Evolutionary conservation across 2,113 vertebrate species (phyloP).

Genomic region (Lycaon pictus): DNA sequence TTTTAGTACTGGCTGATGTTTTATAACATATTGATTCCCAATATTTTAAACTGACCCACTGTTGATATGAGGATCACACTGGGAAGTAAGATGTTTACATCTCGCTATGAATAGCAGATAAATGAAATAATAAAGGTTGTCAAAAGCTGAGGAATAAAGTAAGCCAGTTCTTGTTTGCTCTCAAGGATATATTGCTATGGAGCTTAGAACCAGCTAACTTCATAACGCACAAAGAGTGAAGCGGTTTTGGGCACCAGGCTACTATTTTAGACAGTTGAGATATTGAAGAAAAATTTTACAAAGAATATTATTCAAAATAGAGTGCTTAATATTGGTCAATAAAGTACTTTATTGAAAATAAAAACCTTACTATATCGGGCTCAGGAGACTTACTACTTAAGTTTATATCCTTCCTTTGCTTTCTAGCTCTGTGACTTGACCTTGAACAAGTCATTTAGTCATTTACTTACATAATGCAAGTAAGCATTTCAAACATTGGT

Average conservation of each 20-base stretch:
- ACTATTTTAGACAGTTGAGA: conserved; percentile 50
- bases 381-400: not conserved
- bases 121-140: conserved; percentile 89
- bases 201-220: conserved; percentile 74
- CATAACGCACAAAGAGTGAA: conserved; percentile 64
- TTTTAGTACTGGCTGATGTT: conserved; percentile 85
- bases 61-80: conserved; percentile 87
- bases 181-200: conserved; percentile 75
- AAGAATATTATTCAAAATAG: conserved; percentile 56
- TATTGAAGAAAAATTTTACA: conserved; percentile 50
- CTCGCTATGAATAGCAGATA: conserved; percentile 88
- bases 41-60: conserved; percentile 89
- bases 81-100: conserved; percentile 90
- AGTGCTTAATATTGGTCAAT: conserved; percentile 18
- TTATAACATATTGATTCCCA: conserved; percentile 91
- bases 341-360: conserved; percentile 59
- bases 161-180: conserved; percentile 79
- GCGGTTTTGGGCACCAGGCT: conserved; percentile 21
- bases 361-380: not conserved
- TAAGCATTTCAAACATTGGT: not conserved
- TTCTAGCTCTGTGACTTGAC: conserved; percentile 7
- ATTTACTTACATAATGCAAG: not conserved
- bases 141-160: conserved; percentile 85
- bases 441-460: conserved; percentile 27
- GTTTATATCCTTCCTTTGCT: not conserved